Conservation (phyloP, 2,888 invertebrate genomes). For the Callinectes sapidus region DNA sequence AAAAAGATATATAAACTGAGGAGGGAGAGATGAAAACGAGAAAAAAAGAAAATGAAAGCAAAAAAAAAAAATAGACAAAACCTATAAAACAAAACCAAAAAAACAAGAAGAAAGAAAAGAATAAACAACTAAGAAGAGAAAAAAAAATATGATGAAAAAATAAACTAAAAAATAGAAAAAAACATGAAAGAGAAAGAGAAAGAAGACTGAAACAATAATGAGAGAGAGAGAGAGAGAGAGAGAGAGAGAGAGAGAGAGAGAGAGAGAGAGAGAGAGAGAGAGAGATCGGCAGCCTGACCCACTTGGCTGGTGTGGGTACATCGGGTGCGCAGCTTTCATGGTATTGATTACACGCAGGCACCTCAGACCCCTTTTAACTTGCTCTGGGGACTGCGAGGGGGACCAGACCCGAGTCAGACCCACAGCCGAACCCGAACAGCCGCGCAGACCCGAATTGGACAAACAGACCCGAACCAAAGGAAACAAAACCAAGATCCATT, state of each 20-base stretch:
- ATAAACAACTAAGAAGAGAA: too few species aligned
- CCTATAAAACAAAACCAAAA: too few species aligned
- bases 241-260: background rate
- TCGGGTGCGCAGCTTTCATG: background rate
- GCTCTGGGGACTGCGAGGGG: constrained; percentile 16
- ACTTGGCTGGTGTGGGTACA: constrained; percentile 21
- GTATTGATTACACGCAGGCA: constrained; percentile 10
- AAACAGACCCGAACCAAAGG: background rate
- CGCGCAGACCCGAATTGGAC: background rate
- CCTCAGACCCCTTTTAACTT: constrained; percentile 2
- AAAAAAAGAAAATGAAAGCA: too few species aligned
- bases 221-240: background rate
- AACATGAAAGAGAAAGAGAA: too few species aligned
- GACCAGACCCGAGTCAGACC: background rate
- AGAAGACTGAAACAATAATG: background rate
- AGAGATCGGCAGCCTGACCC: constrained; percentile 17
- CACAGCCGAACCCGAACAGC: too few species aligned
- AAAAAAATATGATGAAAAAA: too few species aligned
- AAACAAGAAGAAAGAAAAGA: too few species aligned
- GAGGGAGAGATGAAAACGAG: too few species aligned
- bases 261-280: constrained; percentile 12
- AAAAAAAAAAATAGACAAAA: too few species aligned
- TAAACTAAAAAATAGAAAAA: too few species aligned
- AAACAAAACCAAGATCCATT: too few species aligned
- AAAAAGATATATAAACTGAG: too few species aligned